Evolutionary conservation across 2,797 vertebrate species (phyloP), one percentile per base, ranked within the genome.

Genomic region (Enteromius anoplus): DNA sequence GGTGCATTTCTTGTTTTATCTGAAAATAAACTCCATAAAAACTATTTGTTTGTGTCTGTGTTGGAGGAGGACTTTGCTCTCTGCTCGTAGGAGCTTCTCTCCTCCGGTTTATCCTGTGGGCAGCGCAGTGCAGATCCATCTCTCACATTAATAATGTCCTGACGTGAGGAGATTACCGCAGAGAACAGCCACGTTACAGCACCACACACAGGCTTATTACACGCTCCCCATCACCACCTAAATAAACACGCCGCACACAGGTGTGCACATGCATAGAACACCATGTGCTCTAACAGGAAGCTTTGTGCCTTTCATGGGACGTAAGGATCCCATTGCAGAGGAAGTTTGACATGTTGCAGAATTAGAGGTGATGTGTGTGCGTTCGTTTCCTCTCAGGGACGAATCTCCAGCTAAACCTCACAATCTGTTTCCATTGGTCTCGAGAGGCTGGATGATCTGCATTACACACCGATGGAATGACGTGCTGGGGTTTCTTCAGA

Each of bases 121-220:
- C 9, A 0, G 69, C 69, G 64, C 69, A 73, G 58, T 23, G 69
- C 55, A 37, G 68, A 84, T 81, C 78, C 78, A 82, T 84, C 83
- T 49, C n/a, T 82, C 77, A 81, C 47, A 84, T 85, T 84, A 85
- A 71, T 82, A 84, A 84, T 68, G 37, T 66, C 55, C 81, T 85
- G 78, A 85, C 53, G 23, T 78, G 66, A 83, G 60, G 32, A 87
- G 72, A 78, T 70, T 77, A 68, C 40, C 72, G 80, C 66, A 60
- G 83, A 80, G 68, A 76, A 84, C 73, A 78, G 60, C 10, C 14
- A 77, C 1, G 15, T 73, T 79, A 79, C 32, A 70, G 62, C 12
- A 51, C 42, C 71, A 12, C 58, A 55, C 75, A 55, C 76, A 78
- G 58, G 37, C 34, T 62, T 40, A 23, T 62, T 42, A 75, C 75